Base-by-base conservation (phyloP, 2,113 vertebrate species). In the Poeciliopsis retropinna region DNA sequence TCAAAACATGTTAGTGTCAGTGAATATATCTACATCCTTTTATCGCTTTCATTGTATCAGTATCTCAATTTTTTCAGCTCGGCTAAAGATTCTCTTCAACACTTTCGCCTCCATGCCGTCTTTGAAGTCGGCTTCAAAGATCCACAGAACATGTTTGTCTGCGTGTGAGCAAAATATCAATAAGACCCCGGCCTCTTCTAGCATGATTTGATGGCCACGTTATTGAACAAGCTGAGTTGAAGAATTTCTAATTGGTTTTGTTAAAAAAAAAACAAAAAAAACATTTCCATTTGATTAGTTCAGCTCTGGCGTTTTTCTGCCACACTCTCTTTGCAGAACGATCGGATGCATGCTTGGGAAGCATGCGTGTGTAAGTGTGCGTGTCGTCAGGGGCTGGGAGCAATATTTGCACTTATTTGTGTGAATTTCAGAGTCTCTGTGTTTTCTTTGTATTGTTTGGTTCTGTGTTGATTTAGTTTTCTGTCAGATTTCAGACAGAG, bases 101-200 rank as follows among this genome's bases (percentile, higher is more conserved):
- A 84, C 80, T 80, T 85, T 85, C 68, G 70, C 70, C 64, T 65
- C 78, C 9, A 62, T 60, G 27, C 32, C 37, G 57, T 67, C 85
- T 92, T 93, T 93, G 89, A 93, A 89, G 88, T 84, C 34, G 72
- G 77, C 92, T 92, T 94, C 90, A 94, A 93, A 93, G 92, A 73
- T 67, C 79, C 73, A 30, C 70, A 78, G 76, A 80, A 74, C 84
- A 81, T 86, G 85, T 84, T 81, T 75, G 81, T 86, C 79, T 75
- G 81, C 71, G 57, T 94, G 91, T 91, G 92, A 90, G 89, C 76
- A 75, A 92, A 92, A 92, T 93, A 91, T 86, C 88, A 92, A 93
- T 90, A 85, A 63, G 72, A 41, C 57, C 73, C 64, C 64, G 61
- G 83, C 79, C 79, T 83, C 75, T 39, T 71, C 79, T 79, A 79